Evolutionary conservation across 2,113 vertebrate genomes (phyloP), one percentile per base, ranked within the genome.

Genomic region (Athene noctua): DNA sequence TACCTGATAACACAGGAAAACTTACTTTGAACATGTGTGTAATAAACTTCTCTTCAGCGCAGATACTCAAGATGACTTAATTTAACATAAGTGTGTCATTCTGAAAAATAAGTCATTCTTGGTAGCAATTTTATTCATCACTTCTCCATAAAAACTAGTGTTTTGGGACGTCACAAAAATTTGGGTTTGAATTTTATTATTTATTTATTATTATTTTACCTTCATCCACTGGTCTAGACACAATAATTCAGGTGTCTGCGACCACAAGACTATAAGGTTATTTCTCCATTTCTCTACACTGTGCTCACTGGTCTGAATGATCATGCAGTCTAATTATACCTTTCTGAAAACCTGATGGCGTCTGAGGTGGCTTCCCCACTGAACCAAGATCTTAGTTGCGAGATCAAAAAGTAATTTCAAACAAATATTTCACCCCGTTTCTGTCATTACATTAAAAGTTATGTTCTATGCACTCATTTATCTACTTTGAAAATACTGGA

Each of bases 241-340:
- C 25, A 80, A 2, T 38, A 51, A 84, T 12, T 72, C 54, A 79
- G 34, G 73, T 61, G 61, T 22, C 44, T 65, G 44, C 44, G 40
- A 68, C 55, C 59, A 86, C 62, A 83, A 32, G 30, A 66, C 30
- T 23, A 52, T 90, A 52, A n/a, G 27, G 17, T 68, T 73, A 59
- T 57, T 94, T 87, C 72, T 74, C 49, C 20, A 59, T 21, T 63
- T 78, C 47, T 38, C 30, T 65, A 19, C 61, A 71, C 44, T 61
- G 36, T 52, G 68, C 77, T 94, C 77, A 81, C 25, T 78, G 93
- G 94, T 83, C 86, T 91, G 75, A 83, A 86, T 71, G n/a, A 92
- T 74, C 59, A 67, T 1, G 0, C 22, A 87, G 36, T 15, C 73
- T 95, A 97, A 94, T 92, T 88, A 92, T 13, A 94, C 58, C 65